Conservation (phyloP, 2,888 invertebrate species). For the Volucella zonaria region DNA sequence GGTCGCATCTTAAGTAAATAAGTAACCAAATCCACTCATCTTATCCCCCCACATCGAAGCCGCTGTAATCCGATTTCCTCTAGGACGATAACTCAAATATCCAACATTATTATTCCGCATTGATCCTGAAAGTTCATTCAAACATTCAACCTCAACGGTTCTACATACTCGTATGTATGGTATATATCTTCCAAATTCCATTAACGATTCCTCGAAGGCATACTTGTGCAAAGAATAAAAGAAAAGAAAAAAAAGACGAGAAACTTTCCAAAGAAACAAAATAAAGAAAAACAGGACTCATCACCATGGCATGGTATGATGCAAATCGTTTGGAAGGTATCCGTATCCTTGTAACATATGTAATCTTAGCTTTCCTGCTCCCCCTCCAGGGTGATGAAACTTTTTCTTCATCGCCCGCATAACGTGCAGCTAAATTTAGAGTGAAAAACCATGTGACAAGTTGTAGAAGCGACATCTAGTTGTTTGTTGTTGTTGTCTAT, state of each 20-base stretch:
- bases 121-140: constrained; percentile 12
- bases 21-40: too few species aligned
- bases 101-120: constrained; percentile 21
- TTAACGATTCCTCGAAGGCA: constrained; percentile 28
- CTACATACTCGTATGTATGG: background rate
- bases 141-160: background rate
- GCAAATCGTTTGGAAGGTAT: constrained; percentile 42
- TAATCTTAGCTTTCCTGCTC: background rate
- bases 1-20: too few species aligned
- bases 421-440: constrained; percentile 15
- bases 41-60: background rate
- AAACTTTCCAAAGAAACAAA: constrained; percentile 31
- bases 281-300: constrained; percentile 18
- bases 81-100: constrained; percentile 19
- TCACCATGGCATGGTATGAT: constrained; percentile 10
- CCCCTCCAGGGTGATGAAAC: background rate
- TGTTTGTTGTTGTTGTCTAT: constrained; percentile 20
- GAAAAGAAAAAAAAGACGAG: constrained; percentile 18
- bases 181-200: constrained; percentile 17
- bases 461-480: constrained; percentile 18
- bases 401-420: background rate
- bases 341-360: constrained; percentile 6
- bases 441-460: constrained; percentile 31
- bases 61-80: constrained; percentile 20
- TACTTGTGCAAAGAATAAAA: background rate